Evolutionary conservation across 2,888 invertebrate genomes (phyloP).

Genomic region (Athetis lepigone): DNA sequence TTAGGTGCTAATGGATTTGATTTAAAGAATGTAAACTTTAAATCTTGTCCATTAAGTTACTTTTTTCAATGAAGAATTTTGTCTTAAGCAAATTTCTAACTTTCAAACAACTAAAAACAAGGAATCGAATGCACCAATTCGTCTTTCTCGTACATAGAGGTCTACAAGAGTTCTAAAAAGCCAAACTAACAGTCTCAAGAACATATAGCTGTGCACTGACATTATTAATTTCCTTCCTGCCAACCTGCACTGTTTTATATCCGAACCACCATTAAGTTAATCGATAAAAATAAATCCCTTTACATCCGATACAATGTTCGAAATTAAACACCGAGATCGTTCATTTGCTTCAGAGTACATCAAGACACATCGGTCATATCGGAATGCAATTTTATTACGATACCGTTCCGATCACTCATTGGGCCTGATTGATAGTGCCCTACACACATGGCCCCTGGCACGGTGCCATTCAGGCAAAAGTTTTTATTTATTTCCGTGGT

Average conservation of each 20-base stretch:
- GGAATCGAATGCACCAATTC: too few species aligned
- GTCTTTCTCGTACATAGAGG: too few species aligned
- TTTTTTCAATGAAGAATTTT: not conserved
- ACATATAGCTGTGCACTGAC: not conserved
- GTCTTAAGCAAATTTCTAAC: not conserved
- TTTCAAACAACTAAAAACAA: too few species aligned
- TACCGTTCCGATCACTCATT: constrained; percentile 57
- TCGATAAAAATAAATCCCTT: constrained; percentile 50
- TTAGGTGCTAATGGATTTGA: constrained; percentile 24
- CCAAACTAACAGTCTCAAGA: not conserved
- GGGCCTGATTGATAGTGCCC: constrained; percentile 60
- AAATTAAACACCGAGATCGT: constrained; percentile 47
- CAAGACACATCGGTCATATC: constrained; percentile 56
- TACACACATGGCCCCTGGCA: constrained; percentile 58
- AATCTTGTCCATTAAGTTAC: not conserved
- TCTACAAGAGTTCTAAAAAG: too few species aligned
- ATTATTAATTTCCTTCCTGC: constrained; percentile 44
- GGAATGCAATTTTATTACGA: constrained; percentile 62
- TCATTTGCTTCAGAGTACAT: constrained; percentile 7
- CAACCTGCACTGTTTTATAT: constrained; percentile 29
- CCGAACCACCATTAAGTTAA: constrained; percentile 42
- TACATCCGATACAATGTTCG: constrained; percentile 40
- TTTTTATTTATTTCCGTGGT: constrained; percentile 38
- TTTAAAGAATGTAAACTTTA: not conserved
- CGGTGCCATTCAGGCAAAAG: constrained; percentile 43